Base-by-base conservation (phyloP, 2,888 invertebrate species). In the Idaea straminata region DNA sequence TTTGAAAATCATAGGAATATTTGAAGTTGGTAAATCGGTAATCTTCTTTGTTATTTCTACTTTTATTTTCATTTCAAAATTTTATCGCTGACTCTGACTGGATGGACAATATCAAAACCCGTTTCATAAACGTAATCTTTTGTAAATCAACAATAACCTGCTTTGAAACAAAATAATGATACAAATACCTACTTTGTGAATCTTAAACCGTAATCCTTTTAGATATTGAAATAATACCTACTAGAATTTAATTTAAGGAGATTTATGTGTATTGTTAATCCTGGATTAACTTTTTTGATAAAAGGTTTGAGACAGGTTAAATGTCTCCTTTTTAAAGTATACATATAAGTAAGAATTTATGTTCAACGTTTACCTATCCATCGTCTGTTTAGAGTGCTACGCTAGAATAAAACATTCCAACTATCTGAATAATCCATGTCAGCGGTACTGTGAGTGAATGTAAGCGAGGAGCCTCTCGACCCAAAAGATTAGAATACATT, bases 401-500 rank as follows among this genome's bases (percentile, higher is more conserved):
- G 59, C 61, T 47, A 47, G 47, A 10, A 47, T 47, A 47, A 47
- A 47, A 47, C 47, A 47, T 47, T 47, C 47, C 47, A 47, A 13
- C 47, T 47, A 64, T 36, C 64, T 67, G 64, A 67, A 70, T 70
- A 68, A 70, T 68, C 62, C 66, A 63, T 64, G 67, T 65, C 68
- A 66, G 67, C 64, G 61, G 57, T 36, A 34, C 59, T 15, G 59
- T 25, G 36, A 57, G 61, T 62, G 58, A 63, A 68, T 66, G 64
- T 67, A 69, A 66, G 64, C 59, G 61, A 59, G 63, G 58, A 70
- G 63, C 65, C 62, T 58, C 59, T 64, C 63, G 67, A 66, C 66
- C 66, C 67, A 64, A 57, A 63, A 66, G 62, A 71, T 73, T 68
- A 66, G 57, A 64, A 73, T 71, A 66, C 61, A 66, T 72, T 68